Conservation (phyloP, 1,140 invertebrate species). For the Watersipora subatra region DNA sequence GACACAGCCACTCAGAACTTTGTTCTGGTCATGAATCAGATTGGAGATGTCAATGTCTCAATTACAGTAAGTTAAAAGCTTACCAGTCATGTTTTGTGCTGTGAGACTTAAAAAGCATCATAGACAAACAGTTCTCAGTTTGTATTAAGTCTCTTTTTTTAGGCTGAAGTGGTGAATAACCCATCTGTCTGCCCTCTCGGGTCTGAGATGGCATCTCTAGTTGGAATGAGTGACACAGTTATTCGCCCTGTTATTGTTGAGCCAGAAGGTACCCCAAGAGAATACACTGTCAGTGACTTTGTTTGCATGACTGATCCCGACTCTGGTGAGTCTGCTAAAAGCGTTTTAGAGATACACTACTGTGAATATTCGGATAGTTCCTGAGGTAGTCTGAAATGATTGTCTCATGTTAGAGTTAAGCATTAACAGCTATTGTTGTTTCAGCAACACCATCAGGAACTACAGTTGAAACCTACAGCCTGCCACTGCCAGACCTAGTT, state of each 20-base stretch:
- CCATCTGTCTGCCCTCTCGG: not conserved
- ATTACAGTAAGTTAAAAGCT: conserved; percentile 36
- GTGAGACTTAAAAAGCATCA: not conserved
- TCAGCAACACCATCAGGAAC: not conserved
- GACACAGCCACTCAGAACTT: conserved; percentile 41
- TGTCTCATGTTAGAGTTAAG: not conserved
- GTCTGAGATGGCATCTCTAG: not conserved
- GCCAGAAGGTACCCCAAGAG: conserved; percentile 27
- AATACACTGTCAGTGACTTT: conserved; percentile 20
- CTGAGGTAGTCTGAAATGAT: not conserved
- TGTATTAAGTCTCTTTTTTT: too few relatives aligned
- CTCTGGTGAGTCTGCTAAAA: not conserved
- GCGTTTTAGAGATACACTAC: not conserved
- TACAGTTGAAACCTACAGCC: not conserved
- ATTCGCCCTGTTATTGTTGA: conserved; percentile 2
- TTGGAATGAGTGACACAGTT: conserved; percentile 4
- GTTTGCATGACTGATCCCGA: conserved; percentile 15
- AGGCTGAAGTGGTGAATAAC: not conserved
- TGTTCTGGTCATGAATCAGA: conserved; percentile 39
- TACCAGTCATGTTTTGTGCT: not conserved
- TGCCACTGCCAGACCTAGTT: conserved; percentile 19
- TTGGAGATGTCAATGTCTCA: conserved; percentile 49
- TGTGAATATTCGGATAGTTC: not conserved
- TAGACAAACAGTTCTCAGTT: too few relatives aligned
- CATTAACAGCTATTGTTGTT: not conserved